A percentile compares a stretch with the other conserved stretches of the same genome.
Evolutionary conservation across 1,140 invertebrate species (phyloP).

Genomic region (Chymomyza costata): DNA sequence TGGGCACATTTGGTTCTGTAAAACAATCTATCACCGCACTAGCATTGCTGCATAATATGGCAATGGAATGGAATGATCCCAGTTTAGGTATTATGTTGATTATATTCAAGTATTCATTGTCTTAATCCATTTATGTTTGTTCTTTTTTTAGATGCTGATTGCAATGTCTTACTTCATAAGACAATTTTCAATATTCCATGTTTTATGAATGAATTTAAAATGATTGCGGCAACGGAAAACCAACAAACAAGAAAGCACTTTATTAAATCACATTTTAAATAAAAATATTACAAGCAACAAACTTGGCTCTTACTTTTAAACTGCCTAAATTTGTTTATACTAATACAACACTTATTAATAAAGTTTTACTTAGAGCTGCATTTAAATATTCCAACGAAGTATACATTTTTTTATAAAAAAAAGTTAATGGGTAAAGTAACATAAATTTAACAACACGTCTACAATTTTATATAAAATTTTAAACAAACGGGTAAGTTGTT

Average conservation of each 20-base stretch:
- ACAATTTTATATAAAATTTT: no score
- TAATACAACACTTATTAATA: no score
- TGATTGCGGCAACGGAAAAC: conserved; percentile 16
- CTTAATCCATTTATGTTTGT: neutral
- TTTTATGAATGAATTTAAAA: no score
- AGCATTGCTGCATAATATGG: conserved; percentile 62
- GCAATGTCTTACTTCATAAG: conserved; percentile 22
- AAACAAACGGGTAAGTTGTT: no score
- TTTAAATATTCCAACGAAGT: no score
- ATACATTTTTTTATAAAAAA: no score
- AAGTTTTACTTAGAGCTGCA: no score
- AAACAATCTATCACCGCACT: conserved; percentile 60
- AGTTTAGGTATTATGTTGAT: conserved; percentile 29
- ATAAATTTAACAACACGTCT: no score
- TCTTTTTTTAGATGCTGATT: conserved; percentile 32
- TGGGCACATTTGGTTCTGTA: conserved; percentile 33
- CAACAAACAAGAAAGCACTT: conserved; percentile 48
- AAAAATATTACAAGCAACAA: no score
- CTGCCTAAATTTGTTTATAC: no score
- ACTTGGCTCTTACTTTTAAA: no score
- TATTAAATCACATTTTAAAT: conserved; percentile 52
- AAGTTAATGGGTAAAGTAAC: no score
- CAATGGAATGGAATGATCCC: conserved; percentile 61
- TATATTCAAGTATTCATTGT: neutral
- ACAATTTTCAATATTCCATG: conserved; percentile 20